A percentile compares a stretch with the other conserved stretches of the same genome.
Conservation (phyloP, 2,888 invertebrate genomes). For the Pristionchus maxplancki region DNA sequence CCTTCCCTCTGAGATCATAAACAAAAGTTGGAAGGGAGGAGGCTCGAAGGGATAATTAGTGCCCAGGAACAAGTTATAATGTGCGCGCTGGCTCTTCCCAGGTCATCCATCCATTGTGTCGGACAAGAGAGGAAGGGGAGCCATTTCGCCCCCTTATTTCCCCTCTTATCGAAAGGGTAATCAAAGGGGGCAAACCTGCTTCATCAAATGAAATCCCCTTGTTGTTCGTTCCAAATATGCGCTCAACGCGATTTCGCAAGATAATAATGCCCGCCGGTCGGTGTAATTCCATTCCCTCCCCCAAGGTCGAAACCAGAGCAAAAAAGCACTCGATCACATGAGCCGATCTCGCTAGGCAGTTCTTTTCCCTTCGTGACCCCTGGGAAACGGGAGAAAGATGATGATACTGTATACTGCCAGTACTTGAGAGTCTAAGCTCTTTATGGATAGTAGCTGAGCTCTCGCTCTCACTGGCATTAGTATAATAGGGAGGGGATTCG, state of each 20-base stretch:
- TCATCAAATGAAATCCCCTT: conserved; percentile 20
- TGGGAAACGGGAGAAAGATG: neutral
- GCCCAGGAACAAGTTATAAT: conserved; percentile 32
- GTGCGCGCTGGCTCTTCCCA: neutral
- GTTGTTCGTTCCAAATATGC: conserved; percentile 44
- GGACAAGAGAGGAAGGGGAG: neutral
- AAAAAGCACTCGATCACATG: neutral
- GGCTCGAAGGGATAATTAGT: conserved; percentile 8
- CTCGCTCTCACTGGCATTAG: conserved; percentile 25
- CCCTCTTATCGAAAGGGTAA: conserved; percentile 35
- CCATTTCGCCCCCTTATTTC: conserved; percentile 23
- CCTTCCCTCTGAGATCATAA: conserved; percentile 31
- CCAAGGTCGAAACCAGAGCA: conserved; percentile 9
- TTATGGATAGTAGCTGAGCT: conserved; percentile 12
- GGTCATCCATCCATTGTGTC: conserved; percentile 35
- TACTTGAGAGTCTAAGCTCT: conserved; percentile 23
- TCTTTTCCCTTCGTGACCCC: conserved; percentile 22
- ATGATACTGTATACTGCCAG: conserved; percentile 6
- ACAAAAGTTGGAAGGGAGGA: conserved; percentile 19
- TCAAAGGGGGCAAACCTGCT: conserved; percentile 35
- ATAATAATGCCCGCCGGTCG: neutral
- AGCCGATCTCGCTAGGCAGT: neutral
- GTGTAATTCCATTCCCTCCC: neutral
- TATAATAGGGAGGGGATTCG: neutral
- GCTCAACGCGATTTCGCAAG: conserved; percentile 9